Percentiles rank a stretch among this genome's conserved stretches.
Conservation (phyloP, 2,113 vertebrate species). For the Pristiophorus japonicus region DNA sequence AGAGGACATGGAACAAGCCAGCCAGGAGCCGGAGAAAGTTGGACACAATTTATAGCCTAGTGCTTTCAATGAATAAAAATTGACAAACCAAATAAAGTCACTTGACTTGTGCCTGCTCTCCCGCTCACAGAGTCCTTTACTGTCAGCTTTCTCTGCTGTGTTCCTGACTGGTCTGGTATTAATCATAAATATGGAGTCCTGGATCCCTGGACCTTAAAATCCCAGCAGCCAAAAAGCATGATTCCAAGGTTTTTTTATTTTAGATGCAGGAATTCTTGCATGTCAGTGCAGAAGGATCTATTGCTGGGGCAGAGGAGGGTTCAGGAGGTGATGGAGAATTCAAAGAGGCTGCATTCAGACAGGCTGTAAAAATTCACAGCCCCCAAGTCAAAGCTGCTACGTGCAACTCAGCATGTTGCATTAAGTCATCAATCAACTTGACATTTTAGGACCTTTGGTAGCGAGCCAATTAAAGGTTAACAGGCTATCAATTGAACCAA, state of each 20-base stretch:
- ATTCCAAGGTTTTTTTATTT: not conserved
- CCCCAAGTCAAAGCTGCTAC: too few species aligned
- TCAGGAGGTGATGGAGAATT: not conserved
- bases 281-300: not conserved
- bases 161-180: not conserved
- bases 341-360: too few species aligned
- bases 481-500: too few species aligned
- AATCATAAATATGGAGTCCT: not conserved
- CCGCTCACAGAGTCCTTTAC: not conserved
- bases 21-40: too few species aligned
- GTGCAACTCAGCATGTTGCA: too few species aligned
- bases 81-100: not conserved
- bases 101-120: not conserved
- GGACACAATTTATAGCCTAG: too few species aligned
- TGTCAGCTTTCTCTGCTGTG: not conserved
- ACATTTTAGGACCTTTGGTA: too few species aligned
- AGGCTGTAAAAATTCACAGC: too few species aligned
- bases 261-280: not conserved
- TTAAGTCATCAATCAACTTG: too few species aligned
- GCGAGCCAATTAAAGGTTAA: too few species aligned
- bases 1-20: not conserved
- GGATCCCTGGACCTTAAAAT: not conserved
- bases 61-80: not conserved
- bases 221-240: not conserved
- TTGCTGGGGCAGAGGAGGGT: not conserved